phyloP scores from a whole-genome alignment of 2,113 vertebrate species.

The zebrafish (Danio rerio) region DNA sequence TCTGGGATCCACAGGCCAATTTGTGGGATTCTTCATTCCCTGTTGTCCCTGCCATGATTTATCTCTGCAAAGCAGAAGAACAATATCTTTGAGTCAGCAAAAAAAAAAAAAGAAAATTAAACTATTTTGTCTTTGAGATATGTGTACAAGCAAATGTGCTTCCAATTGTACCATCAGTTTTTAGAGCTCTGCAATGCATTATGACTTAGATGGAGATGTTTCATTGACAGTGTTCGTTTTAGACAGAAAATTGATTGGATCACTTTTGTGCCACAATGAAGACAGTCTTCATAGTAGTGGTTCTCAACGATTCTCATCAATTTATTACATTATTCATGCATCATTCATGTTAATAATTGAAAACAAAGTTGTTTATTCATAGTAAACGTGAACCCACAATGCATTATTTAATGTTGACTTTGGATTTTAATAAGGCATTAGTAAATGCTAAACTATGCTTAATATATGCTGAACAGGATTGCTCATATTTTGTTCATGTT shows the following conservation, averaged over 20 bases:
- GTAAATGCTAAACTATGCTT: too few relatives aligned
- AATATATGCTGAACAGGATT: too few relatives aligned
- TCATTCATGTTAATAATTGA: too few relatives aligned
- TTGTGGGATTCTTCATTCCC: constrained; percentile 48
- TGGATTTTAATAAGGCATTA: too few relatives aligned
- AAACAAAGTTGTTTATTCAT: too few relatives aligned
- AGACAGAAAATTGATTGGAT: neutral
- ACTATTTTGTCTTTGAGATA: constrained; percentile 54
- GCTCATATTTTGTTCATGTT: too few relatives aligned
- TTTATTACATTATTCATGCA: too few relatives aligned
- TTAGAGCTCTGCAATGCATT: constrained; percentile 9
- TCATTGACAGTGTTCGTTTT: neutral
- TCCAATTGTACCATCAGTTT: constrained; percentile 50
- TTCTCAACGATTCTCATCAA: neutral
- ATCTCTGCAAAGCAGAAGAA: constrained; percentile 65
- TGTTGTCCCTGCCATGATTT: constrained; percentile 76
- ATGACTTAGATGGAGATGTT: neutral
- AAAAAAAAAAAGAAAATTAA: constrained; percentile 48
- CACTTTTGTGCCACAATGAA: neutral
- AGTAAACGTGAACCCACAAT: too few relatives aligned
- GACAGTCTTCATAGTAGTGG: neutral
- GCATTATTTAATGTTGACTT: too few relatives aligned
- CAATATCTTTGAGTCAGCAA: constrained; percentile 59
- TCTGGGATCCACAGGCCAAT: constrained; percentile 40
- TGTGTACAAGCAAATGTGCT: constrained; percentile 12